A percentile compares a stretch with the other conserved stretches of the same genome.
phyloP scores from a whole-genome alignment of 2,888 invertebrate genomes.

The Morpho helenor region DNA sequence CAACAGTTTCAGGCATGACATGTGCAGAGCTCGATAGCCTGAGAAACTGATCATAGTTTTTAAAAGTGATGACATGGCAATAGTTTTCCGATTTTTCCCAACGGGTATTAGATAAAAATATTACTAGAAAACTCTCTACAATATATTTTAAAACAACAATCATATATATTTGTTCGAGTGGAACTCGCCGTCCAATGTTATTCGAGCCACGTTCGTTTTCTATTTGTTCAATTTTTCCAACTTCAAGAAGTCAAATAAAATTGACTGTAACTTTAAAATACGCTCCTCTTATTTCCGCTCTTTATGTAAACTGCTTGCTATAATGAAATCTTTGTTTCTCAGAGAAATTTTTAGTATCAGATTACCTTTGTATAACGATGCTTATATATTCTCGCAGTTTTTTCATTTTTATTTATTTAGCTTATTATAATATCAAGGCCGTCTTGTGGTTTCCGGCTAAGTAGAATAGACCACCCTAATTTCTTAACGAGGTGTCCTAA shows the following conservation, averaged over 20 bases:
- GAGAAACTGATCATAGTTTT: not conserved
- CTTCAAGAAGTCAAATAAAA: conserved; percentile 25
- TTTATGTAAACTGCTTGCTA: conserved; percentile 11
- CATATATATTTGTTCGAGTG: conserved; percentile 7
- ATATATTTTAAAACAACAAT: conserved; percentile 12
- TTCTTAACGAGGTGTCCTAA: no score
- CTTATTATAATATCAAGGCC: no score
- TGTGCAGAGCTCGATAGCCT: no score
- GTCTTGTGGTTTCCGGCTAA: no score
- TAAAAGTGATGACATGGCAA: not conserved
- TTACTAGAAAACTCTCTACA: no score
- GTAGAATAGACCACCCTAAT: no score
- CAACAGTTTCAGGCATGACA: no score
- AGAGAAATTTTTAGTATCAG: not conserved
- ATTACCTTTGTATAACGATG: no score
- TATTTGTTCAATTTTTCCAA: conserved; percentile 24
- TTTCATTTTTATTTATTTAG: no score
- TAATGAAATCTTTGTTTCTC: conserved; percentile 6
- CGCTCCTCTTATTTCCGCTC: conserved; percentile 11
- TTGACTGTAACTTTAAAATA: conserved; percentile 22
- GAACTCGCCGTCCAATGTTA: conserved; percentile 10
- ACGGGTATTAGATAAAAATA: no score
- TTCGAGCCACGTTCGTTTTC: conserved; percentile 24
- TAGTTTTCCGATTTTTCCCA: no score
- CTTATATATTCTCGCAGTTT: no score